phyloP scores from a whole-genome alignment of 2,888 invertebrate species.

The Oithona nana region DNA sequence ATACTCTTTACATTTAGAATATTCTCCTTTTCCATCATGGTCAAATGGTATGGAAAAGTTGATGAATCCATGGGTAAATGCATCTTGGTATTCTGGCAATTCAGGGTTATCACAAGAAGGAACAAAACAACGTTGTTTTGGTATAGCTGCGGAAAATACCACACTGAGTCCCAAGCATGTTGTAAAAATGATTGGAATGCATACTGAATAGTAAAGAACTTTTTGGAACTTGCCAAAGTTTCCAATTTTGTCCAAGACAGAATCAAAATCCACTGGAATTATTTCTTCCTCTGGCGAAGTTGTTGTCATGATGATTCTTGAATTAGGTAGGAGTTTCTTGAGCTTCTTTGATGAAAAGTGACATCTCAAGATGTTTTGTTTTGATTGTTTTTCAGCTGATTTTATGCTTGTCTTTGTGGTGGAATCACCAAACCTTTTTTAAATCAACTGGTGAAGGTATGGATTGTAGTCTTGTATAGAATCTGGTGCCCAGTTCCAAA shows the following conservation, averaged over 20 bases:
- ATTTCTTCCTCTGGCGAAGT: no score
- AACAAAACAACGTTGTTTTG: slow-evolving; percentile 37
- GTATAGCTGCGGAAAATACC: slow-evolving; percentile 40
- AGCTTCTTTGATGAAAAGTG: no score
- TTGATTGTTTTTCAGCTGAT: no score
- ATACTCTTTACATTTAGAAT: slow-evolving; percentile 18
- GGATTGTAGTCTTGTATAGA: no score
- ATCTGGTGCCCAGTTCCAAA: no score
- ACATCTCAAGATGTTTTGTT: no score
- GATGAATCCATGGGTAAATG: slow-evolving; percentile 22
- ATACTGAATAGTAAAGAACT: slow-evolving; percentile 36
- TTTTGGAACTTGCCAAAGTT: slow-evolving; percentile 40
- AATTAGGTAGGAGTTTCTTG: no score
- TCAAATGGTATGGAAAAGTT: background rate
- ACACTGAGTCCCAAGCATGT: slow-evolving; percentile 41
- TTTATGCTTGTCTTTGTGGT: no score
- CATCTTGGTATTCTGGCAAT: slow-evolving; percentile 25
- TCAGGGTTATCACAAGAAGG: slow-evolving; percentile 35
- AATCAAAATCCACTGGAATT: slow-evolving; percentile 37
- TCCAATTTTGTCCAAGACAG: slow-evolving; percentile 38
- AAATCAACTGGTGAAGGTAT: no score
- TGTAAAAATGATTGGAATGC: slow-evolving; percentile 39
- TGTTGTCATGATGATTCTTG: no score
- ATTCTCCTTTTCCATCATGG: background rate
- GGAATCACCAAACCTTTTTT: no score